Percentiles rank a stretch among this genome's conserved stretches.
These are phyloP conservation scores for Aspiorhynchus laticeps DNA, from an alignment of 2,113 vertebrate species.

Conservation along the genomic window DNA sequence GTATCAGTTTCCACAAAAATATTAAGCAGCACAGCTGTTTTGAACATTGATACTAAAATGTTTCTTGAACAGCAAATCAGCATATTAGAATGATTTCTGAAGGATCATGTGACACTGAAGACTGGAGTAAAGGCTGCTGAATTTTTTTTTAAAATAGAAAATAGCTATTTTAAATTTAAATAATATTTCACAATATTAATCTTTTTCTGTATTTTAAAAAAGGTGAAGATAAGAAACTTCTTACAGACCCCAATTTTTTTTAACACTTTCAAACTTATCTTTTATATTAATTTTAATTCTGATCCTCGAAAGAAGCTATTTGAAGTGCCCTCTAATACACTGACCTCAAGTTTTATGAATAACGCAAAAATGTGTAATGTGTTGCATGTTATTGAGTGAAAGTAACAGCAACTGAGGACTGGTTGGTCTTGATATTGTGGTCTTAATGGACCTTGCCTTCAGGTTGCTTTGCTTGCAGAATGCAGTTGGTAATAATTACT, in stretches of 20 bases:
- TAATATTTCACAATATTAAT: not conserved
- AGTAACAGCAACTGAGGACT: not conserved
- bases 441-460: not conserved
- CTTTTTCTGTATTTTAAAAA: not conserved
- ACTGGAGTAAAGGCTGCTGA: not conserved
- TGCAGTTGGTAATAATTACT: not conserved
- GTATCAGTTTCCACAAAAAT: not conserved
- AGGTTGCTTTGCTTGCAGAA: slow-evolving; percentile 7
- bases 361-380: not conserved
- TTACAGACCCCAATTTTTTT: not conserved
- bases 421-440: not conserved
- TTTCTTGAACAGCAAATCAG: not conserved
- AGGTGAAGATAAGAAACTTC: not conserved
- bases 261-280: not conserved
- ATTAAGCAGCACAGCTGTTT: not conserved
- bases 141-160: not conserved
- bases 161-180: not conserved
- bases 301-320: not conserved
- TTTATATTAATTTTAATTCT: not conserved
- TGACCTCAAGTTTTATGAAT: not conserved
- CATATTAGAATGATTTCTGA: not conserved
- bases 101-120: not conserved
- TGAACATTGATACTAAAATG: not conserved
- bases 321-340: slow-evolving; percentile 7
- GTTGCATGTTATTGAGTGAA: not conserved